These are phyloP conservation scores for Drosophila lini DNA, from an alignment of 1,140 invertebrate species.

Conservation along the genomic window DNA sequence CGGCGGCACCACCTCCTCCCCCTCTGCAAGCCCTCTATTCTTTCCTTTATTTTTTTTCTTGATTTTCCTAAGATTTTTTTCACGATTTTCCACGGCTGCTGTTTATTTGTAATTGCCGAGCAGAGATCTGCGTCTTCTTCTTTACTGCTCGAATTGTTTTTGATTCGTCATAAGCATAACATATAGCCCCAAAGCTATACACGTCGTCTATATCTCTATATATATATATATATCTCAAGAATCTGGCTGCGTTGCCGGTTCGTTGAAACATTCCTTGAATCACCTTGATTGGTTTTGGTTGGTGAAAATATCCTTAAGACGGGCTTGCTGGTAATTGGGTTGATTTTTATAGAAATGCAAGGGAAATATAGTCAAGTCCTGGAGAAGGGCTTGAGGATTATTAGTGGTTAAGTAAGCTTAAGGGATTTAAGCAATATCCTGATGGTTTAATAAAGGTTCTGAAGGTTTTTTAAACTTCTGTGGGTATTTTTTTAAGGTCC, in stretches of 20 bases:
- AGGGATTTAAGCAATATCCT: not conserved
- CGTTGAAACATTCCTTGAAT: not conserved
- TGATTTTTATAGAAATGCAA: not conserved
- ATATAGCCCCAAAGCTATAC: conserved; percentile 38
- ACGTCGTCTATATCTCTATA: conserved; percentile 6
- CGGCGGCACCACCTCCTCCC: conserved; percentile 5
- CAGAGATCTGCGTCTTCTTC: conserved; percentile 42
- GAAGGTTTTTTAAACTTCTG: no score
- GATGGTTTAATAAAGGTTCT: no score
- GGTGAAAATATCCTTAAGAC: not conserved
- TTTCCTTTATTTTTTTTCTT: not conserved
- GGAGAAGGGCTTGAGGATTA: no score
- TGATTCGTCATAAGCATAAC: conserved; percentile 47
- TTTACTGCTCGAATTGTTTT: conserved; percentile 37
- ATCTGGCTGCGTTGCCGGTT: conserved; percentile 6
- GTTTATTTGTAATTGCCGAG: conserved; percentile 42
- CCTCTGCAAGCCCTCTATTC: not conserved
- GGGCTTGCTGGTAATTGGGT: not conserved
- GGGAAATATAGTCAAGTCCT: not conserved
- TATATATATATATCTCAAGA: not conserved
- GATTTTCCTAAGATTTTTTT: not conserved
- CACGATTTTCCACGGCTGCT: conserved; percentile 15
- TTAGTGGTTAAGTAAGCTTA: not conserved
- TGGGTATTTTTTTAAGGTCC: no score
- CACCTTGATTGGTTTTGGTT: not conserved